These are phyloP conservation scores for Macrophya alboannulata DNA, from an alignment of 2,888 invertebrate species.

Conservation along the genomic window DNA sequence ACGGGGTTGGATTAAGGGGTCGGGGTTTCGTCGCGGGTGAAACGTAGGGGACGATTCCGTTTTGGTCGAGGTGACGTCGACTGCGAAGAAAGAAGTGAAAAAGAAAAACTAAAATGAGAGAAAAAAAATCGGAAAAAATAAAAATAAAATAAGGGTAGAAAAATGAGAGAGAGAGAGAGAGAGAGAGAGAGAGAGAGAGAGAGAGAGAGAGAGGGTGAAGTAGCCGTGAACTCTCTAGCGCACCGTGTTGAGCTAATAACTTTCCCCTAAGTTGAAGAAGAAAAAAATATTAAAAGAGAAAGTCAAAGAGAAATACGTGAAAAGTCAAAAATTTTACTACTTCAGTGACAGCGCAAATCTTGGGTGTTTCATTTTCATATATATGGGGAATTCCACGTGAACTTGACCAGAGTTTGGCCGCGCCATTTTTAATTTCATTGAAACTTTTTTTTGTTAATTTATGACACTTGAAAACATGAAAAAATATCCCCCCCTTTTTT, in stretches of 20 bases:
- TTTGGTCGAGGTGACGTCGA: not conserved
- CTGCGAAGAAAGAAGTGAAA: not conserved
- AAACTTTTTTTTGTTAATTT: no score
- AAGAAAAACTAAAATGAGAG: not conserved
- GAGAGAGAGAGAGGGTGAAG: slow-evolving; percentile 44
- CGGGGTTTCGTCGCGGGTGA: not conserved
- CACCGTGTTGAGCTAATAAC: slow-evolving; percentile 35
- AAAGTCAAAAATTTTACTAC: no score
- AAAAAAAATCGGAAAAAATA: slow-evolving; percentile 27
- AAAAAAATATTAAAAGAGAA: not conserved
- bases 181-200: slow-evolving; percentile 41
- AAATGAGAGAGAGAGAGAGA: slow-evolving; percentile 39
- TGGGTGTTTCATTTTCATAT: no score
- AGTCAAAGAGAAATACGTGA: not conserved
- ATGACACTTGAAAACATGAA: no score
- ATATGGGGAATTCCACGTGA: no score
- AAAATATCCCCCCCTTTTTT: no score
- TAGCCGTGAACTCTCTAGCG: not conserved
- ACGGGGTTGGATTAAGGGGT: not conserved
- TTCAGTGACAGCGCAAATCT: no score
- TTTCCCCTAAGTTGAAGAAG: not conserved
- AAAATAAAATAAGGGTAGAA: slow-evolving; percentile 17
- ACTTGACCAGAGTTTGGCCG: no score
- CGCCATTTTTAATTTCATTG: no score
- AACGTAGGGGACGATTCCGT: not conserved